Percentiles rank a stretch among this genome's conserved stretches.
These are phyloP conservation scores for Bembecia ichneumoniformis DNA, from an alignment of 2,888 invertebrate species.

Conservation along the genomic window DNA sequence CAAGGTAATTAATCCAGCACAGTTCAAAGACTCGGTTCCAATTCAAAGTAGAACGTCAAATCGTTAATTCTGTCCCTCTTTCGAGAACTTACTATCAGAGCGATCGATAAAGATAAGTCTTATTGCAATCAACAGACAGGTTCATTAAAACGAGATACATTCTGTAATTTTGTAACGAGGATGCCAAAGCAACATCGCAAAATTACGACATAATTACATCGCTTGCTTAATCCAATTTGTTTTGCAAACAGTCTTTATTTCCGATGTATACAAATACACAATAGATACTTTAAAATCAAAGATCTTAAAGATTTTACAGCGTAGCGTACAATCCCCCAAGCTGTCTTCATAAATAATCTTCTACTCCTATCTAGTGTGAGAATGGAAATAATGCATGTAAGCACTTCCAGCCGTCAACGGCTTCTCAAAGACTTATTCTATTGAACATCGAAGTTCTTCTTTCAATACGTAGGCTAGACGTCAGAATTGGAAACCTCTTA, in stretches of 20 bases:
- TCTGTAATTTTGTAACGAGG: background rate
- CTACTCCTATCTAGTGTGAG: background rate
- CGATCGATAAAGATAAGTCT: no score
- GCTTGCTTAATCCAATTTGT: slow-evolving; percentile 10
- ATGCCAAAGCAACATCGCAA: background rate
- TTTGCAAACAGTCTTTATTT: slow-evolving; percentile 14
- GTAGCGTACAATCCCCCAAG: no score
- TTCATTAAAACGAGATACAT: background rate
- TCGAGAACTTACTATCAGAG: no score
- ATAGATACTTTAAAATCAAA: no score
- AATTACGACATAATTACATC: background rate
- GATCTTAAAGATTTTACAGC: no score
- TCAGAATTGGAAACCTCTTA: slow-evolving; percentile 70
- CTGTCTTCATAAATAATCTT: background rate
- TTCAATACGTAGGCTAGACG: slow-evolving; percentile 46
- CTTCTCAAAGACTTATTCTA: slow-evolving; percentile 14
- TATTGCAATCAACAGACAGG: slow-evolving; percentile 1
- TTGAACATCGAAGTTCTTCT: slow-evolving; percentile 30
- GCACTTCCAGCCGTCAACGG: slow-evolving; percentile 34
- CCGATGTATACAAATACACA: background rate
- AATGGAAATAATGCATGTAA: slow-evolving; percentile 26
- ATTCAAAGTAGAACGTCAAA: slow-evolving; percentile 23
- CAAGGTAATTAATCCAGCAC: slow-evolving; percentile 62
- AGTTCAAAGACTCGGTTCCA: slow-evolving; percentile 42
- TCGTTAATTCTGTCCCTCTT: no score